phyloP scores from a whole-genome alignment of 1,140 invertebrate species.

The Meteorus sp. region DNA sequence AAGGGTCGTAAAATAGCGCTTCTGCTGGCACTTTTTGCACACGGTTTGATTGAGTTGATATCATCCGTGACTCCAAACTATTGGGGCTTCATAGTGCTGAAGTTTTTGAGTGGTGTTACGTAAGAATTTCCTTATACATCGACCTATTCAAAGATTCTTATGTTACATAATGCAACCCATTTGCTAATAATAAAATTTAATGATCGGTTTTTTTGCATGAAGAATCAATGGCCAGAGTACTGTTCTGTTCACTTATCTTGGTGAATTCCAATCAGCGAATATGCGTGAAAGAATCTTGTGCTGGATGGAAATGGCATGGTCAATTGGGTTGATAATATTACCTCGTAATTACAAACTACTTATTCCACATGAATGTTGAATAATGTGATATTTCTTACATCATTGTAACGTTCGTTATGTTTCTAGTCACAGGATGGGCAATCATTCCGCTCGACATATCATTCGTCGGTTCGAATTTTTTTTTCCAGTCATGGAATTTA shows the following conservation, averaged over 20 bases:
- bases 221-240: slow-evolving; percentile 64
- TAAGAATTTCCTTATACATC: slow-evolving; percentile 44
- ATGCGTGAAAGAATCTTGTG: slow-evolving; percentile 62
- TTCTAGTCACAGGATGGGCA: slow-evolving; percentile 60
- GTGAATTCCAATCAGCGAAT: slow-evolving; percentile 62
- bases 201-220: slow-evolving; percentile 39
- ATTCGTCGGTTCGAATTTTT: slow-evolving; percentile 43
- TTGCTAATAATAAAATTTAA: not conserved
- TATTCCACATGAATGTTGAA: not conserved
- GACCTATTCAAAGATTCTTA: not conserved
- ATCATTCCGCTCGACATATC: slow-evolving; percentile 54
- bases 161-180: not conserved
- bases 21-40: slow-evolving; percentile 53
- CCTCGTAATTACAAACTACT: slow-evolving; percentile 47
- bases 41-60: slow-evolving; percentile 50
- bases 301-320: slow-evolving; percentile 65
- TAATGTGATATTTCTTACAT: not conserved
- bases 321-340: slow-evolving; percentile 60
- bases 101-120: slow-evolving; percentile 69
- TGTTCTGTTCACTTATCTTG: slow-evolving; percentile 64
- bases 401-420: not conserved
- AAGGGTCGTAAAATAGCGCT: slow-evolving; percentile 54
- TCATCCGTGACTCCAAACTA: slow-evolving; percentile 55
- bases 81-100: slow-evolving; percentile 52
- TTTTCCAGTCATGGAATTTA: slow-evolving; percentile 59